Evolutionary conservation across 2,888 invertebrate species (phyloP).

Genomic region (Automeris io): DNA sequence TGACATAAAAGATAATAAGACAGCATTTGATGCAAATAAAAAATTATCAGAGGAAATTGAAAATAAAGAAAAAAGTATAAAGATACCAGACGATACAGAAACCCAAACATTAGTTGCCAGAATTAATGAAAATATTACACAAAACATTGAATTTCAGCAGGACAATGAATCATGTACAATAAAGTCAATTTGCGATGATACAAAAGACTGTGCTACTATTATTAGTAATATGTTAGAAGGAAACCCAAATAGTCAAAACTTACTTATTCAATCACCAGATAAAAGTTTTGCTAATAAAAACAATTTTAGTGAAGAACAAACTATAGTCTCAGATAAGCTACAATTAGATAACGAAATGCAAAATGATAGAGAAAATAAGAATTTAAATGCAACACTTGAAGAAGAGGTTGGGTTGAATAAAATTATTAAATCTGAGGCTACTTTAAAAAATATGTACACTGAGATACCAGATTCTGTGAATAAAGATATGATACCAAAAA

Average conservation of each 20-base stretch:
- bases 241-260: not conserved
- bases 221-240: not conserved
- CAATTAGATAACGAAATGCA: not conserved
- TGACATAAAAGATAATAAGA: not conserved
- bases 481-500: not conserved
- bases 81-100: not conserved
- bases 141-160: not conserved
- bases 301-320: not conserved
- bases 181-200: not conserved
- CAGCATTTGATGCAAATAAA: not conserved
- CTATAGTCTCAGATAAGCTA: not conserved
- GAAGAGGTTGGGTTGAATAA: slow-evolving; percentile 3
- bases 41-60: not conserved
- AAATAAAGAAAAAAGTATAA: not conserved
- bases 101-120: not conserved
- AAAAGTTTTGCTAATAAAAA: not conserved
- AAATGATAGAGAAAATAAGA: not conserved
- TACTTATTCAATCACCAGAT: not conserved
- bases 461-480: not conserved
- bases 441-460: not conserved
- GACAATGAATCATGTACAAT: not conserved
- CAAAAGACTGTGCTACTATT: not conserved
- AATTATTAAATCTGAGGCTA: not conserved
- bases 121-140: not conserved
- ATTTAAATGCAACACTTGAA: not conserved